Evolutionary conservation across 2,888 invertebrate genomes (phyloP).

Genomic region (Melanostoma scalare): DNA sequence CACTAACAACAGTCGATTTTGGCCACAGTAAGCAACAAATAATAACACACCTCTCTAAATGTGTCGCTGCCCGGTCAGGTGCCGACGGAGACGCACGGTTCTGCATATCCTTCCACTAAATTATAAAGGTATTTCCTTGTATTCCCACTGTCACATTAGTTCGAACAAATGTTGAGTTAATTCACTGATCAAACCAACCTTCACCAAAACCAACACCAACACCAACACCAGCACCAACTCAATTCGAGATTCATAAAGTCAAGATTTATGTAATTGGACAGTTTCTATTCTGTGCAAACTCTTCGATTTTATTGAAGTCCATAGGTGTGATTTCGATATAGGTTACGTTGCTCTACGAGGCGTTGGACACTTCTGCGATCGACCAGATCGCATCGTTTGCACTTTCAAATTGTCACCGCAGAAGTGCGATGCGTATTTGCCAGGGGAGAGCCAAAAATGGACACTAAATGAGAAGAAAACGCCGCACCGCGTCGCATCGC

Average conservation of each 20-base stretch:
- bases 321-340: constrained; percentile 68
- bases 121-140: constrained; percentile 66
- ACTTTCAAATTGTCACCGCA: constrained; percentile 50
- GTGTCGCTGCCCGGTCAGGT: constrained; percentile 10
- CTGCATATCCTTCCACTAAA: constrained; percentile 65
- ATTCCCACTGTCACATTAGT: constrained; percentile 60
- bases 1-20: constrained; percentile 38
- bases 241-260: constrained; percentile 49
- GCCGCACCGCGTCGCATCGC: not conserved
- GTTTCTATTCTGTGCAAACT: constrained; percentile 72
- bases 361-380: constrained; percentile 57
- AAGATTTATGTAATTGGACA: constrained; percentile 72
- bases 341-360: constrained; percentile 69
- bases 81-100: constrained; percentile 26
- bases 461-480: constrained; percentile 38
- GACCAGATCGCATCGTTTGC: constrained; percentile 45
- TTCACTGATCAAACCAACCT: constrained; percentile 18
- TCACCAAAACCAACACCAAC: constrained; percentile 13
- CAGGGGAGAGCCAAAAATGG: constrained; percentile 46
- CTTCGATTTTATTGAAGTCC: constrained; percentile 69
- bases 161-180: constrained; percentile 47
- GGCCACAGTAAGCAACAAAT: constrained; percentile 56
- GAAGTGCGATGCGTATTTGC: constrained; percentile 42
- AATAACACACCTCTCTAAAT: constrained; percentile 57
- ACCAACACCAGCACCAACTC: not conserved